phyloP scores from a whole-genome alignment of 1,140 invertebrate genomes.

The Nasonia vitripennis region DNA sequence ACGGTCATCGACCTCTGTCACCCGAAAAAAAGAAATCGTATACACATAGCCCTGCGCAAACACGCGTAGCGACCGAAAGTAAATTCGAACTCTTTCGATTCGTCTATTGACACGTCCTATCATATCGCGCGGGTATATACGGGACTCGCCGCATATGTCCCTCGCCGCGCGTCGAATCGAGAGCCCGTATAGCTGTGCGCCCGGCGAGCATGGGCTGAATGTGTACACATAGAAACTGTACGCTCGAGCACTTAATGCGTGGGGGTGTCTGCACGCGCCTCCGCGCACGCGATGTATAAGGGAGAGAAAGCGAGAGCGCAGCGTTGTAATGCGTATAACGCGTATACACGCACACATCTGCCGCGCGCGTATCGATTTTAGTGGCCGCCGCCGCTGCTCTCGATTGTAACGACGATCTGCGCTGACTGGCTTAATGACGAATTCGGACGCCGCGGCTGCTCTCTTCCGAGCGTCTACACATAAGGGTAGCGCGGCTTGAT shows the following conservation, averaged over 20 bases:
- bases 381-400: not conserved
- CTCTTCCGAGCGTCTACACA: not conserved
- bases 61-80: not conserved
- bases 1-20: not conserved
- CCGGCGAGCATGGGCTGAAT: not conserved
- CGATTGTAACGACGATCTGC: not conserved
- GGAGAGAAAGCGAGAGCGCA: not conserved
- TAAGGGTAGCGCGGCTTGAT: conserved; percentile 15
- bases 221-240: conserved; percentile 9
- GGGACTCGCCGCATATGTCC: not conserved
- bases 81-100: conserved; percentile 10
- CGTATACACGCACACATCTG: conserved; percentile 12
- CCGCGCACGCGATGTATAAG: not conserved
- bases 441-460: not conserved
- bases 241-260: not conserved
- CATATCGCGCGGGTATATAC: not conserved
- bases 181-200: not conserved
- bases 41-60: not conserved
- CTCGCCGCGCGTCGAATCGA: not conserved
- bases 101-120: conserved; percentile 23
- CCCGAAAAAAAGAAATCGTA: not conserved
- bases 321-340: not conserved
- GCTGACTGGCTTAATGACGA: conserved; percentile 16
- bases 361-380: conserved; percentile 18
- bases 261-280: conserved; percentile 4